Evolutionary conservation across 2,797 vertebrate species (phyloP), one percentile per base, ranked within the genome.

Genomic region (Philypnodon macrostomus): DNA sequence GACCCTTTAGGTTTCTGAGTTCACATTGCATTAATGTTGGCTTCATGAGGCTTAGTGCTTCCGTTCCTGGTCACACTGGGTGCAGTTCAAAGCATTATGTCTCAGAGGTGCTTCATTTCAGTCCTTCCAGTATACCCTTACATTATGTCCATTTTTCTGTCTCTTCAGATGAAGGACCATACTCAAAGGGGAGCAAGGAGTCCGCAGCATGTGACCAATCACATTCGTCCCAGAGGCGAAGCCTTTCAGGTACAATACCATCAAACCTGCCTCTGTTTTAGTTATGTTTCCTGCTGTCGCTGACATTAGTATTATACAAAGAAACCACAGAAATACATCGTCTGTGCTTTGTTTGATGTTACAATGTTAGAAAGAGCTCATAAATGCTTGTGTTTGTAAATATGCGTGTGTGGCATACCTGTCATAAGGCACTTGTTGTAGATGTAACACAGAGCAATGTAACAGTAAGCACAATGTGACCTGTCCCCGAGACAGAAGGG

Each of bases 171-270:
- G 95, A 98, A 80, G 95, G 93, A 40, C 95, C 95, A 57, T 98
- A 98, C 70, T 93, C 90, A 5, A 98, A 97, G 81, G 95, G 91
- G 38, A 88, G 77, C 84, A 95, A 94, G 76, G 95, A 98, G 14
- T 63, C 87, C 0, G 79, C 80, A 24, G 87, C 86, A 53, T 62
- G 85, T 45, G 93, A 95, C 8, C 7, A 90, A 73, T 87, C 91
- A 21, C 78, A 93, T 87, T 86, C 87, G 3, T 91, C 92, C 77
- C 92, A 92, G 74, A 90, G 96, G 57, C 92, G 92, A 77, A 98
- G 95, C 82, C 93, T 98, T 72, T 93, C 96, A 92, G 96, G 96
- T 98, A 90, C 58, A 7, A 66, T 69, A 21, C 59, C 47, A 16
- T 74, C 67, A 55, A 62, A 45, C 11, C 30, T 39, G 49, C 44